Base-by-base conservation (phyloP, 2,113 vertebrate species). In the Xyliphius kryptos region DNA sequence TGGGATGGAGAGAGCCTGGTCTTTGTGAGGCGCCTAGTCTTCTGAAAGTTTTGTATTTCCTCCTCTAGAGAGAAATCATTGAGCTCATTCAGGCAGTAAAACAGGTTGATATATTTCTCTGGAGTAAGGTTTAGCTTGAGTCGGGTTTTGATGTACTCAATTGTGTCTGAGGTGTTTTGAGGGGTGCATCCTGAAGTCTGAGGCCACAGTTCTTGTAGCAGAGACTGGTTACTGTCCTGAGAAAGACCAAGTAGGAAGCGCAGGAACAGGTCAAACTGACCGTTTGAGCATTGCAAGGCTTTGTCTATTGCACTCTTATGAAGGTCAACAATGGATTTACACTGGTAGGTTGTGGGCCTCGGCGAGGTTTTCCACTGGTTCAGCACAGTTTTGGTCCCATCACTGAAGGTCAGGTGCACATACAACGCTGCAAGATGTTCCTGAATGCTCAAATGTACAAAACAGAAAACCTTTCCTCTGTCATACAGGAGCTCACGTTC, bases 51-150 rank as follows among this genome's bases (percentile, higher is more conserved):
- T 59, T 61, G 56, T n/a, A 71, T 67, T 54, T 74, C 73, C 12
- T 44, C 13, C 15, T 5, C 56, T 5, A 71, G n/a, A 9, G 64
- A 65, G 22, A 56, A 58, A 41, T 74, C 68, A 17, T 61, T 68
- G 1, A 74, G 66, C 55, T 74, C 73, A 17, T 63, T 74, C 9
- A 73, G 67, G 63, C 71, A 73, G 58, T 73, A 54, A 56, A 69
- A 66, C 48, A 73, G n/a, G 54, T 62, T 43, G 32, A 73, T 44
- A 26, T 41, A 49, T 11, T 51, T 56, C 19, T 73, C 71, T 53
- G 71, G 55, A 17, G 1, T n/a, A 12, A 56, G 61, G 2, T 26
- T 10, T 12, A 12, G 20, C 22, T 51, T 65, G 12, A 73, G 36
- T 1, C 17, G 40, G 12, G 41, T 9, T 36, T 61, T 73, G 9